These are phyloP conservation scores for Meliscaeva auricollis DNA, from an alignment of 2,888 invertebrate species.

Conservation along the genomic window DNA sequence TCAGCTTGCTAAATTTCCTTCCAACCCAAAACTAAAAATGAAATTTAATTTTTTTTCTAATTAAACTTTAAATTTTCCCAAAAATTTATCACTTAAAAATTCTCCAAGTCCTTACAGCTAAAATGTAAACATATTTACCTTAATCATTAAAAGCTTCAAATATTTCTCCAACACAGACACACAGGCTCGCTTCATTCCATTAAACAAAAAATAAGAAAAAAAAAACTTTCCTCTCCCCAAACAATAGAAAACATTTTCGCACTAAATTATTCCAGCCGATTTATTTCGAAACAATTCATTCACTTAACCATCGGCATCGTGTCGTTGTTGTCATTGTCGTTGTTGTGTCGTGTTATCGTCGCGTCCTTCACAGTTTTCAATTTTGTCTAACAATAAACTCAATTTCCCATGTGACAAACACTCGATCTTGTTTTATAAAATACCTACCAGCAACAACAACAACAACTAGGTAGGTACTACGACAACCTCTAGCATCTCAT, in stretches of 20 bases:
- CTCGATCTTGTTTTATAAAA: conserved; percentile 55
- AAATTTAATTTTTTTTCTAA: no score
- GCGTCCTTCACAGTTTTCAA: conserved; percentile 38
- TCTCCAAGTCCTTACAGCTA: background rate
- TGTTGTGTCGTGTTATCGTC: background rate
- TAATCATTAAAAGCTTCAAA: conserved; percentile 19
- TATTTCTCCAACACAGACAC: background rate
- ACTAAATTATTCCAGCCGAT: conserved; percentile 43
- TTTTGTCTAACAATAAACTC: conserved; percentile 60
- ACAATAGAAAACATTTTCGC: conserved; percentile 7
- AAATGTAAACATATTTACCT: background rate
- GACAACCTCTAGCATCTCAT: no score
- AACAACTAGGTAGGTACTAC: background rate
- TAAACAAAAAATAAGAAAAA: background rate
- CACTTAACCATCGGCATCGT: conserved; percentile 16
- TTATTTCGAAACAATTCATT: conserved; percentile 59
- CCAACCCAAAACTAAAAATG: no score
- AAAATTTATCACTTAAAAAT: conserved; percentile 3
- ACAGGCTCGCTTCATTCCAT: background rate
- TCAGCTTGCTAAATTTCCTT: no score
- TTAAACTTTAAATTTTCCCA: no score
- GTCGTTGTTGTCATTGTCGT: background rate
- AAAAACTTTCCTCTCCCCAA: conserved; percentile 3
- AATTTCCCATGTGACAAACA: conserved; percentile 66
- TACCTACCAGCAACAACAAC: background rate